phyloP scores from a whole-genome alignment of 2,797 vertebrate genomes.

The Morelia viridis region DNA sequence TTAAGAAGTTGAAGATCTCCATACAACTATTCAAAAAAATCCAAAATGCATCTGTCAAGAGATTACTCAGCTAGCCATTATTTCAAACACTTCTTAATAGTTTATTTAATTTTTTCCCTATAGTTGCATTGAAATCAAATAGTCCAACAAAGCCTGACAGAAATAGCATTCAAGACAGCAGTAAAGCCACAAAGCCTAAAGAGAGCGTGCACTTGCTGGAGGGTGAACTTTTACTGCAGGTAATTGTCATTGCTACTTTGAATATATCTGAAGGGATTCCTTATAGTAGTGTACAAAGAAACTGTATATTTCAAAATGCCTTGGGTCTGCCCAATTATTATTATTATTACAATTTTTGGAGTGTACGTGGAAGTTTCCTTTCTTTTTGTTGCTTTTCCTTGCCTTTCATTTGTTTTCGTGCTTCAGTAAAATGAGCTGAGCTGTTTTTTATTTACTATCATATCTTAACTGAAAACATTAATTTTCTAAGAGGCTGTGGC shows the following conservation, averaged over 20 bases:
- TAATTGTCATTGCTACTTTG: conserved; percentile 44
- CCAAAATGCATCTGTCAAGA: background rate
- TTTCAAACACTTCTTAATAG: background rate
- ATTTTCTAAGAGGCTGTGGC: background rate
- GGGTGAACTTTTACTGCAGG: conserved; percentile 83
- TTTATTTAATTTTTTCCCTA: conserved; percentile 25
- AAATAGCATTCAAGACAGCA: conserved; percentile 70
- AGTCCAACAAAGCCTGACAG: conserved; percentile 61
- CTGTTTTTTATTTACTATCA: background rate
- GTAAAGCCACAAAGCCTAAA: conserved; percentile 52
- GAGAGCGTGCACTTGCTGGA: conserved; percentile 72
- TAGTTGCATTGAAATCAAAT: conserved; percentile 79
- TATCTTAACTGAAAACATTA: no score
- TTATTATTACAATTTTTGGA: background rate
- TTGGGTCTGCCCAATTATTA: background rate
- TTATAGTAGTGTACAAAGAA: background rate
- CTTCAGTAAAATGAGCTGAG: background rate
- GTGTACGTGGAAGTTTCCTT: background rate
- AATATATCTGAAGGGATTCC: background rate
- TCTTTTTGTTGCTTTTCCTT: background rate
- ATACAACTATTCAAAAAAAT: background rate
- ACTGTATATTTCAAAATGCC: background rate
- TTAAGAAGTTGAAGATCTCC: background rate
- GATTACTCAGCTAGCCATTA: background rate
- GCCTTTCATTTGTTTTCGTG: background rate